Evolutionary conservation across 2,797 vertebrate genomes (phyloP).

Genomic region (Rachycentron canadum): DNA sequence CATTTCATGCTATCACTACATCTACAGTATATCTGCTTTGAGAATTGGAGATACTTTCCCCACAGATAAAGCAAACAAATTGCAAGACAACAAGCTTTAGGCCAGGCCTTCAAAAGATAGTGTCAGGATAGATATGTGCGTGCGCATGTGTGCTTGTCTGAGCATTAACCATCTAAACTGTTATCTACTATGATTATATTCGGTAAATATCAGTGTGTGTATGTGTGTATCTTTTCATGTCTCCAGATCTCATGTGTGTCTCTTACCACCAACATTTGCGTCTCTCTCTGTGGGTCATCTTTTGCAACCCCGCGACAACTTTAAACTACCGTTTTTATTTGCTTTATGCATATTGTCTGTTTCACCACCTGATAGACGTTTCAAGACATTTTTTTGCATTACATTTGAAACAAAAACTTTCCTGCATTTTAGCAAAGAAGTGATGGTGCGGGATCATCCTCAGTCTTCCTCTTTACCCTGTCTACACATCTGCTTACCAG

Average conservation of each 20-base stretch:
- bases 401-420: constrained; percentile 4
- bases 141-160: constrained; percentile 16
- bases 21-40: constrained; percentile 31
- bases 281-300: background rate
- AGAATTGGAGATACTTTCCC: constrained; percentile 43
- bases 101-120: constrained; percentile 49
- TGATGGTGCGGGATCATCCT: constrained; percentile 34
- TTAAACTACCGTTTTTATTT: background rate
- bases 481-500: constrained; percentile 34
- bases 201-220: constrained; percentile 7
- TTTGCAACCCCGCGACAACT: constrained; percentile 15
- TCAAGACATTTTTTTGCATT: background rate
- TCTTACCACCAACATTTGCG: background rate
- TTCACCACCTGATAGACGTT: background rate
- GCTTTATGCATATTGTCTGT: background rate
- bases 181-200: constrained; percentile 18
- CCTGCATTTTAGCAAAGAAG: constrained; percentile 6
- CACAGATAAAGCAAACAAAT: constrained; percentile 57
- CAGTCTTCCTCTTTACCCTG: constrained; percentile 21
- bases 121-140: constrained; percentile 28
- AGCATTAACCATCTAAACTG: constrained; percentile 34
- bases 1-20: constrained; percentile 32
- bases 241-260: background rate
- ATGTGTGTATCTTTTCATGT: constrained; percentile 5
- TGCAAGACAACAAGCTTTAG: constrained; percentile 61